These are phyloP conservation scores for Picathartes gymnocephalus DNA, from an alignment of 2,113 vertebrate species.

Conservation along the genomic window DNA sequence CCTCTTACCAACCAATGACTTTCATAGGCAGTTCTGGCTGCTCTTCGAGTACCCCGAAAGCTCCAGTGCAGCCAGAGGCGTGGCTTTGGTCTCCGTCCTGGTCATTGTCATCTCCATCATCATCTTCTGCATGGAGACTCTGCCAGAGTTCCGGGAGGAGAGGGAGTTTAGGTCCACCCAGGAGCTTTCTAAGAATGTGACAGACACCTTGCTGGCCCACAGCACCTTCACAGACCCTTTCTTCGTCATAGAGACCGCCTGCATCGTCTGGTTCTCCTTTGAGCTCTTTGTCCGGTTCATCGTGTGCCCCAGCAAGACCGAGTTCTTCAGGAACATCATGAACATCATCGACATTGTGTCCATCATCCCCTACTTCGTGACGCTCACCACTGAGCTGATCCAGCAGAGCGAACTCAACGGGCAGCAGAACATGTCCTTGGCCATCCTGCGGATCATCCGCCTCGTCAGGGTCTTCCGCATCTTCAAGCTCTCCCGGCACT, in stretches of 20 bases:
- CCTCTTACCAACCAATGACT: constrained; percentile 84
- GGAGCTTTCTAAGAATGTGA: constrained; percentile 53
- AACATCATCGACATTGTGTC: constrained; percentile 96
- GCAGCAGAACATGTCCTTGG: constrained; percentile 94
- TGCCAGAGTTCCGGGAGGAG: constrained; percentile 93
- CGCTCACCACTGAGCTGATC: constrained; percentile 84
- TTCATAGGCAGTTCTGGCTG: constrained; percentile 91
- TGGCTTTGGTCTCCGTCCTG: constrained; percentile 89
- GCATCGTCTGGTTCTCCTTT: constrained; percentile 94
- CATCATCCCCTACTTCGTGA: constrained; percentile 95
- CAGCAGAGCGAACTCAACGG: constrained; percentile 80
- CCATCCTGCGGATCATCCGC: constrained; percentile 92
- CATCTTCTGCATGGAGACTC: constrained; percentile 95
- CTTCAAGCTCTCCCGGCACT: constrained; percentile 96
- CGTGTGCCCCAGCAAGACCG: constrained; percentile 90
- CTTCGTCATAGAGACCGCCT: constrained; percentile 91
- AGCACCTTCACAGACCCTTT: constrained; percentile 90
- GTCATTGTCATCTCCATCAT: constrained; percentile 96
- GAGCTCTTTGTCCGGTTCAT: constrained; percentile 86
- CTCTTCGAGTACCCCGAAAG: constrained; percentile 96
- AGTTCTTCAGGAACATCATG: constrained; percentile 96
- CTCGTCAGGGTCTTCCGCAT: constrained; percentile 96
- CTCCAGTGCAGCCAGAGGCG: constrained; percentile 87
- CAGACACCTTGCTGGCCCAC: constrained; percentile 45
- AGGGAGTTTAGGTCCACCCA: constrained; percentile 59